phyloP scores from a whole-genome alignment of 2,113 vertebrate species.

The Tupaia chinensis region DNA sequence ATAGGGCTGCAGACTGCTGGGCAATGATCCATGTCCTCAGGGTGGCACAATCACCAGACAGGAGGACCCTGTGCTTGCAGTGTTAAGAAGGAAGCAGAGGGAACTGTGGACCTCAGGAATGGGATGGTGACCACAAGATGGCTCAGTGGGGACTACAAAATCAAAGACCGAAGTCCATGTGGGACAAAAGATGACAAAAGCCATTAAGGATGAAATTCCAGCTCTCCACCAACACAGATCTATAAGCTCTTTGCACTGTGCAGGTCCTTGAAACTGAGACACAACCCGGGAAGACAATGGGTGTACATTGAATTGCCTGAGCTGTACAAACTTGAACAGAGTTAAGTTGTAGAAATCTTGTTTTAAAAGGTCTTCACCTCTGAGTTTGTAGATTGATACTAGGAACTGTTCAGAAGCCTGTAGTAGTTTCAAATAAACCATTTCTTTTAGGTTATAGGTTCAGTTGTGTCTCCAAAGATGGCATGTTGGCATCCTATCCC shows the following conservation, averaged over 20 bases:
- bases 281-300: background rate
- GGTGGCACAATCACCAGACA: accelerated
- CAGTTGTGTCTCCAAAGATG: background rate
- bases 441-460: no score
- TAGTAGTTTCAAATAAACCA: background rate
- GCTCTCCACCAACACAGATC: accelerated
- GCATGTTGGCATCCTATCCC: background rate
- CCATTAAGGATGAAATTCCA: background rate
- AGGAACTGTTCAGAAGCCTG: background rate
- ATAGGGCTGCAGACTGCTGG: no score
- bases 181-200: accelerated
- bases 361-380: background rate
- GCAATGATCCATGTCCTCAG: accelerated
- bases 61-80: background rate
- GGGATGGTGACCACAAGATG: background rate
- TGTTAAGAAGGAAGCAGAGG: background rate
- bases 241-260: accelerated
- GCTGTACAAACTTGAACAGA: background rate
- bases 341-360: background rate
- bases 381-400: background rate
- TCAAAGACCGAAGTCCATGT: accelerated
- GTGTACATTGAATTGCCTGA: accelerated
- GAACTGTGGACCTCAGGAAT: accelerated
- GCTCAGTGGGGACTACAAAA: no score
- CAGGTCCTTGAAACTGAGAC: background rate